phyloP scores from a whole-genome alignment of 92 coral and sea anemone genomes.

The Muricea muricata region DNA sequence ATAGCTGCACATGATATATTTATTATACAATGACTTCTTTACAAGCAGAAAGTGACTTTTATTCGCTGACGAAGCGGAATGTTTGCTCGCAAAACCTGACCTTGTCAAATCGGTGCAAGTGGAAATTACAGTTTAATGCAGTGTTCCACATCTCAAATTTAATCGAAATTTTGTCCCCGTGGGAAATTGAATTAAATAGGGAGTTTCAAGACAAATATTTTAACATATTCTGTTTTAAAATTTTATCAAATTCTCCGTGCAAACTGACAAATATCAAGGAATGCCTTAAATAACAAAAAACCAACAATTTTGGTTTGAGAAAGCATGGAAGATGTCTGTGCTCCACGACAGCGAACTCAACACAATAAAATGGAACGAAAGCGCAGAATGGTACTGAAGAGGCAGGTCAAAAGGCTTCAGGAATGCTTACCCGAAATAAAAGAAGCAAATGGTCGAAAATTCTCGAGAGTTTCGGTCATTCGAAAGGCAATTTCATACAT shows the following conservation, averaged over 20 bases:
- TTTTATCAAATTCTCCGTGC: too few species aligned
- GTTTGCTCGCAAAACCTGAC: too few species aligned
- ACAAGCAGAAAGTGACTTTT: too few species aligned
- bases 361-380: conserved; percentile 5
- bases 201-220: too few species aligned
- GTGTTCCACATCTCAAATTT: background rate
- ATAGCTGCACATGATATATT: too few species aligned
- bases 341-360: background rate
- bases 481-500: background rate
- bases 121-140: too few species aligned
- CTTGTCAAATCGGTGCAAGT: too few species aligned
- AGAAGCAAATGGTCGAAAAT: background rate
- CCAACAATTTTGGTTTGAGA: background rate
- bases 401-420: background rate
- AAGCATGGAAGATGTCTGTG: background rate
- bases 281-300: too few species aligned
- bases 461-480: background rate
- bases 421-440: background rate
- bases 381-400: background rate
- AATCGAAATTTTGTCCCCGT: background rate
- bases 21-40: too few species aligned
- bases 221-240: too few species aligned
- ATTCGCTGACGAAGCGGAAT: too few species aligned
- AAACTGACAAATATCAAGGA: too few species aligned
- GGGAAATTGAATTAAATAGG: background rate